phyloP scores from a whole-genome alignment of 2,888 invertebrate species.

The Drosophila birchii region DNA sequence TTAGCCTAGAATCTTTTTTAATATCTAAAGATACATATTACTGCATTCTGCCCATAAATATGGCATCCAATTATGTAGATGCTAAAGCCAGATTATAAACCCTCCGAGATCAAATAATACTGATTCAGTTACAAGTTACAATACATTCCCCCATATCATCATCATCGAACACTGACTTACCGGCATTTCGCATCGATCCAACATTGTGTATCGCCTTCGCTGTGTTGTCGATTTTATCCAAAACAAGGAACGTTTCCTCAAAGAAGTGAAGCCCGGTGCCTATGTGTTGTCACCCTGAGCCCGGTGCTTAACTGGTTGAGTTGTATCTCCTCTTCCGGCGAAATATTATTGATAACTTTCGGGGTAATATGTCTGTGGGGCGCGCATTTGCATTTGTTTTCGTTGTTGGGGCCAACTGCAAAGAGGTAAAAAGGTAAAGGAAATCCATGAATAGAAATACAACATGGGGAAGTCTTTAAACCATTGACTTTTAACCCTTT shows the following conservation, averaged over 20 bases:
- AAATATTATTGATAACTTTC: constrained; percentile 66
- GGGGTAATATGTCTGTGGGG: constrained; percentile 67
- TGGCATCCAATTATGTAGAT: not conserved
- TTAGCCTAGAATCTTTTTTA: too few relatives aligned
- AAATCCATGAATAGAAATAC: constrained; percentile 17
- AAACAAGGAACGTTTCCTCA: constrained; percentile 50
- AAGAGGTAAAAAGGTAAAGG: constrained; percentile 31
- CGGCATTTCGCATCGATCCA: constrained; percentile 84
- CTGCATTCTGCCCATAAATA: not conserved
- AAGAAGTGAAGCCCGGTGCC: constrained; percentile 51
- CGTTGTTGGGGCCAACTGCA: constrained; percentile 66
- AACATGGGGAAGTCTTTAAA: constrained; percentile 53
- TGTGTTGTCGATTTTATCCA: constrained; percentile 50
- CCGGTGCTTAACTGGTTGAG: constrained; percentile 54
- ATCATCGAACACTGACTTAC: constrained; percentile 61
- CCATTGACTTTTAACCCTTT: constrained; percentile 79
- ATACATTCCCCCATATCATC: not conserved
- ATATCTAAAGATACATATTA: too few relatives aligned
- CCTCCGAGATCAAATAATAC: not conserved
- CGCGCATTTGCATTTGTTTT: constrained; percentile 76
- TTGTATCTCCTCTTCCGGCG: constrained; percentile 44
- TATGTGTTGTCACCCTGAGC: constrained; percentile 41
- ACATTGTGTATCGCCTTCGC: constrained; percentile 65
- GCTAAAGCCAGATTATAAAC: not conserved
- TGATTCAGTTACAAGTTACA: not conserved